A percentile compares a stretch with the other conserved stretches of the same genome.
phyloP scores from a whole-genome alignment of 1,140 invertebrate genomes.

The Tenebrio molitor region DNA sequence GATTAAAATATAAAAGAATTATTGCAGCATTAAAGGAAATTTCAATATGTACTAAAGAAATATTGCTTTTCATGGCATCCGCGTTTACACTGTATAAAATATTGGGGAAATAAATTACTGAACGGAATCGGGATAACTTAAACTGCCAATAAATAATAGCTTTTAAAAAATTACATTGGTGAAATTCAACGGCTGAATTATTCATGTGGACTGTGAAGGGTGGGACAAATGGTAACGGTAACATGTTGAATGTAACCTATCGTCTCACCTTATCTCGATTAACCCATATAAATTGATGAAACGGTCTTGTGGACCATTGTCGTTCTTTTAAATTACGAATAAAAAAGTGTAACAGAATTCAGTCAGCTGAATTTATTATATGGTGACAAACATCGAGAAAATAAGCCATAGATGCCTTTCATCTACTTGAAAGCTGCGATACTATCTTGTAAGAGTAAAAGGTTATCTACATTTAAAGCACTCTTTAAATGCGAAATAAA shows the following conservation, averaged over 20 bases:
- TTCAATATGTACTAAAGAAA: constrained; percentile 54
- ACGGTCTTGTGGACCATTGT: neutral
- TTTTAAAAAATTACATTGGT: constrained; percentile 43
- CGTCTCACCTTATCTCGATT: constrained; percentile 29
- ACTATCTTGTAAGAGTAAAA: constrained; percentile 10
- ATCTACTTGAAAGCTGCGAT: constrained; percentile 12
- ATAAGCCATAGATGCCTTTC: constrained; percentile 4
- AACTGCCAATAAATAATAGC: constrained; percentile 54
- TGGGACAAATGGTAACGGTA: constrained; percentile 22
- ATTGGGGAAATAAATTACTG: constrained; percentile 53
- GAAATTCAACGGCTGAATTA: constrained; percentile 42
- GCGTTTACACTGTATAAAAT: constrained; percentile 57
- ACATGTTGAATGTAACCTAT: constrained; percentile 31
- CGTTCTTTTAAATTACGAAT: neutral
- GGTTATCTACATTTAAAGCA: constrained; percentile 14
- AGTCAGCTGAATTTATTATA: neutral
- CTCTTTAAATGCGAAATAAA: constrained; percentile 20
- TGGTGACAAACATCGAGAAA: neutral
- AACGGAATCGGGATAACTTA: constrained; percentile 49
- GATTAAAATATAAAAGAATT: constrained; percentile 49
- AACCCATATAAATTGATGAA: constrained; percentile 21
- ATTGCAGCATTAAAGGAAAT: constrained; percentile 52
- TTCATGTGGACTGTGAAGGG: constrained; percentile 41
- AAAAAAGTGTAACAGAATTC: neutral
- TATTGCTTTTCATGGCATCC: constrained; percentile 51